These are phyloP conservation scores for Vultur gryphus DNA, from an alignment of 2,797 vertebrate species.

Conservation along the genomic window DNA sequence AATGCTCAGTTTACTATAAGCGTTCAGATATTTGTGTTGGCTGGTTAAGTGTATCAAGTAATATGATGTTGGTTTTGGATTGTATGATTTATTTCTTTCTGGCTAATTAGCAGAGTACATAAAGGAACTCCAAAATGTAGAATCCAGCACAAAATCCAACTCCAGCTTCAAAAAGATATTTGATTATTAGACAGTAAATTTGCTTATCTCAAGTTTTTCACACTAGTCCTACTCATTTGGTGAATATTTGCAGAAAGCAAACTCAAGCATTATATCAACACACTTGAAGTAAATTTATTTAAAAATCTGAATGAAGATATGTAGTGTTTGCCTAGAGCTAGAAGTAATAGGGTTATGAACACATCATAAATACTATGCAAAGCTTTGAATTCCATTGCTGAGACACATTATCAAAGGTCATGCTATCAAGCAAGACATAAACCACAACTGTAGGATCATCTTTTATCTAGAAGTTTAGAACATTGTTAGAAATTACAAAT, in stretches of 20 bases:
- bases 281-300: conserved; percentile 40
- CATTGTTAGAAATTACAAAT: neutral
- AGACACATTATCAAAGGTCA: neutral
- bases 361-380: conserved; percentile 68
- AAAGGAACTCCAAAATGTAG: neutral
- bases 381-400: conserved; percentile 62
- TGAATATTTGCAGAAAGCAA: conserved; percentile 44
- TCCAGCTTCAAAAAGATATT: neutral
- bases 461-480: conserved; percentile 29
- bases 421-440: conserved; percentile 1
- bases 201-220: conserved; percentile 42
- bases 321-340: conserved; percentile 5
- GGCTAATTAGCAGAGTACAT: neutral
- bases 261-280: conserved; percentile 18
- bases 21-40: neutral
- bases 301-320: conserved; percentile 24
- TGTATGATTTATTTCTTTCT: neutral
- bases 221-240: neutral
- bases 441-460: neutral
- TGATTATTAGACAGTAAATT: conserved; percentile 15
- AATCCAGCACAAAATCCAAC: neutral
- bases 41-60: neutral
- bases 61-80: neutral
- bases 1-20: neutral
- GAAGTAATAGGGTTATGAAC: conserved; percentile 37